Conservation (phyloP, 1,140 invertebrate species). For the Lordiphosa collinella region DNA sequence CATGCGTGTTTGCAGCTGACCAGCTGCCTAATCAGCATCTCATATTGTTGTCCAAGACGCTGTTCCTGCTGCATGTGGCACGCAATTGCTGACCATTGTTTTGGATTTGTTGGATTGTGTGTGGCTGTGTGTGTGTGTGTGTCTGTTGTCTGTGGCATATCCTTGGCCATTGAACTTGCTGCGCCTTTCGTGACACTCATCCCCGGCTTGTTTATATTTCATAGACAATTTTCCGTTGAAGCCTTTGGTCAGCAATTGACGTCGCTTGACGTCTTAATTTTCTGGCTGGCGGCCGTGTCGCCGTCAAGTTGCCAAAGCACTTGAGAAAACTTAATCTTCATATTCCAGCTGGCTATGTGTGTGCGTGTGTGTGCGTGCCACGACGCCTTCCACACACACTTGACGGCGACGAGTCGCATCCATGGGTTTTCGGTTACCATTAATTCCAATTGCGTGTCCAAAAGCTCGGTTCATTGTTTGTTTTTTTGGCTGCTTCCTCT, state of each 20-base stretch:
- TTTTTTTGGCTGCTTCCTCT: conserved; percentile 20
- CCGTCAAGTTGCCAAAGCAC: conserved; percentile 52
- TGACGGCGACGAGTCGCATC: conserved; percentile 43
- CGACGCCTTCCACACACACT: conserved; percentile 42
- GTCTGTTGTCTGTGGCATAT: conserved; percentile 31
- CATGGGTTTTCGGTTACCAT: conserved; percentile 71
- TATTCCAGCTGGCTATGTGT: conserved; percentile 11
- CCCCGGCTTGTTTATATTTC: conserved; percentile 62
- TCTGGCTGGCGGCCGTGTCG: conserved; percentile 34
- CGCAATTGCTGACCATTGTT: conserved; percentile 63
- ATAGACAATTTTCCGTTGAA: conserved; percentile 50
- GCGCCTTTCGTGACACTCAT: conserved; percentile 55
- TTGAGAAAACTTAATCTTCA: conserved; percentile 49
- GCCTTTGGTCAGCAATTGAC: conserved; percentile 56
- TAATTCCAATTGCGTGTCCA: conserved; percentile 75
- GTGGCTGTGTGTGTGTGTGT: not conserved
- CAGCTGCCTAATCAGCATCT: conserved; percentile 68
- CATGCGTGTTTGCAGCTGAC: conserved; percentile 53
- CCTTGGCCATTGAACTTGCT: conserved; percentile 71
- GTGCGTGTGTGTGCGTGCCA: conserved; percentile 39
- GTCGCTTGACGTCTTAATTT: conserved; percentile 71
- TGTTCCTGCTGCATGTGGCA: conserved; percentile 61
- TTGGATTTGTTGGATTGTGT: conserved; percentile 7
- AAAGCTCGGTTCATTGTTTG: conserved; percentile 64
- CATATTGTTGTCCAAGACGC: conserved; percentile 59